phyloP scores from a whole-genome alignment of 2,888 invertebrate genomes.

The Atethmia centrago region DNA sequence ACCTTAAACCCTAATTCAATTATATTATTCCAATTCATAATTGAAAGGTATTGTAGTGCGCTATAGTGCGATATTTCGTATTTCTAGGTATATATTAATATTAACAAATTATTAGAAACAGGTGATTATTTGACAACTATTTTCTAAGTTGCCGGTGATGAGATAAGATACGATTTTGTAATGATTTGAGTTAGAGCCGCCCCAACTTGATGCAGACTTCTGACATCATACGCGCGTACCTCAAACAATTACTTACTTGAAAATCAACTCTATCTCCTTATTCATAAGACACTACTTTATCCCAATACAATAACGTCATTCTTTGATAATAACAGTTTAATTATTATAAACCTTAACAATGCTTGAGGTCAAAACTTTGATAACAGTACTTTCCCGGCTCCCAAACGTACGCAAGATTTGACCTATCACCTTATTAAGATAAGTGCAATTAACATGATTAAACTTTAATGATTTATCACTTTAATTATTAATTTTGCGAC shows the following conservation, averaged over 20 bases:
- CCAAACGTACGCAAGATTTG: slow-evolving; percentile 3
- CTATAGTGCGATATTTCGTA: too few relatives aligned
- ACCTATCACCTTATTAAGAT: slow-evolving; percentile 16
- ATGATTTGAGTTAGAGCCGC: not conserved
- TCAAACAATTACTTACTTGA: not conserved
- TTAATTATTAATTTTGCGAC: slow-evolving; percentile 12
- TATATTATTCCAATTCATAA: too few relatives aligned
- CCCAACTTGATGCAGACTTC: not conserved
- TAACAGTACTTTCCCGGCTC: slow-evolving; percentile 43
- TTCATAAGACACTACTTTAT: too few relatives aligned
- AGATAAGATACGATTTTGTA: not conserved
- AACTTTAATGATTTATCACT: not conserved
- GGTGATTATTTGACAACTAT: not conserved
- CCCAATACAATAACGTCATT: not conserved
- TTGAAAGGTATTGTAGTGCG: too few relatives aligned
- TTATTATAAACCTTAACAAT: slow-evolving; percentile 6
- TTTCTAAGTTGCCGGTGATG: not conserved
- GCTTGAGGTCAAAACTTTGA: slow-evolving; percentile 9
- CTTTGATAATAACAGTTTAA: too few relatives aligned
- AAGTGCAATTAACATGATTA: not conserved
- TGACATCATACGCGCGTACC: not conserved
- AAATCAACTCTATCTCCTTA: not conserved
- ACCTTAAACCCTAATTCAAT: too few relatives aligned
- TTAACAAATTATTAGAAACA: too few relatives aligned
- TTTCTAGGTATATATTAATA: too few relatives aligned